Evolutionary conservation across 2,113 vertebrate genomes (phyloP).

Genomic region (Ancistrus triradiatus): DNA sequence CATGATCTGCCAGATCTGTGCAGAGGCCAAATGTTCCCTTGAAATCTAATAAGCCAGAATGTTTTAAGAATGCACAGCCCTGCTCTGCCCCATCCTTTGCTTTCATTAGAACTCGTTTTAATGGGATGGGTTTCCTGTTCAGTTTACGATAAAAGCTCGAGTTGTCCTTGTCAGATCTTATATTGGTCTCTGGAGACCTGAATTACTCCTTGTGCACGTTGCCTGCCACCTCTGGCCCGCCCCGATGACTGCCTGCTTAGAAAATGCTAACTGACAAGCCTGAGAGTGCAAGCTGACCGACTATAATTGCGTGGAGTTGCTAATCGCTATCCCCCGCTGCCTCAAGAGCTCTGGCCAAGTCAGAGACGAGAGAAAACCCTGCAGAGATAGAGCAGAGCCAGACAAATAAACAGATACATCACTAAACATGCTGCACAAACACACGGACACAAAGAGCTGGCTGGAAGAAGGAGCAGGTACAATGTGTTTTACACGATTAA

Average conservation of each 20-base stretch:
- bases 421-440: slow-evolving; percentile 13
- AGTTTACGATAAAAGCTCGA: slow-evolving; percentile 44
- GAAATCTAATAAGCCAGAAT: slow-evolving; percentile 17
- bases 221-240: not conserved
- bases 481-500: no score
- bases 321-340: not conserved
- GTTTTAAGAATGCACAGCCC: no score
- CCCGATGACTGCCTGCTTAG: not conserved
- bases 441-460: no score
- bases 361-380: slow-evolving; percentile 9
- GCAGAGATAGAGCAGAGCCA: slow-evolving; percentile 11
- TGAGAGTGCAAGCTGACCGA: not conserved
- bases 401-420: slow-evolving; percentile 30
- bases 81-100: no score
- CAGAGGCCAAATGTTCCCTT: slow-evolving; percentile 8
- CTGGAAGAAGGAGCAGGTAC: no score
- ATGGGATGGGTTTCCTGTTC: slow-evolving; percentile 69
- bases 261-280: not conserved
- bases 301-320: not conserved
- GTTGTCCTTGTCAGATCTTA: slow-evolving; percentile 62
- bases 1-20: not conserved
- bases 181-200: slow-evolving; percentile 24
- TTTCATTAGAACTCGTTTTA: slow-evolving; percentile 37
- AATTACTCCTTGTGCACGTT: slow-evolving; percentile 48
- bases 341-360: slow-evolving; percentile 20